phyloP scores from a whole-genome alignment of 2,888 invertebrate genomes.

The Griposia aprilina region DNA sequence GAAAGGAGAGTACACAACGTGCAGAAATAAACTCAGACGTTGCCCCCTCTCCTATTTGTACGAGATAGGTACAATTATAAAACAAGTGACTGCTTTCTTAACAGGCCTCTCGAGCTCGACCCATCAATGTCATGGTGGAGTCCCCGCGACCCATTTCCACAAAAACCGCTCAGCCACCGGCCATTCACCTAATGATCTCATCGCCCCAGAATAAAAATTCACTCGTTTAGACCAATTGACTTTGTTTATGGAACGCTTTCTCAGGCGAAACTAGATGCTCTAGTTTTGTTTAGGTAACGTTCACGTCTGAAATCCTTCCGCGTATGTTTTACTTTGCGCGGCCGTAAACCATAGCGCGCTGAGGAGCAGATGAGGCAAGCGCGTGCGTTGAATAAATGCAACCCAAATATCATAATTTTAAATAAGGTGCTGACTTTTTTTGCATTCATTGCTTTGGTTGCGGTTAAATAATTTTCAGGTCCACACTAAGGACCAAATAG shows the following conservation, averaged over 20 bases:
- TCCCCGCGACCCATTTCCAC: constrained; percentile 84
- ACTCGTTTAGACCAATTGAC: constrained; percentile 87
- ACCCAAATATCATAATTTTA: constrained; percentile 28
- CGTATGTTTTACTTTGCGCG: constrained; percentile 44
- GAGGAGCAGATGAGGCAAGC: constrained; percentile 22
- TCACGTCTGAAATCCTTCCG: constrained; percentile 74
- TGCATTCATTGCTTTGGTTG: neutral
- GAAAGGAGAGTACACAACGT: neutral
- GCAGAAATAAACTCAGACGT: constrained; percentile 44
- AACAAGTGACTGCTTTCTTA: constrained; percentile 57
- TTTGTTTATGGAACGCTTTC: constrained; percentile 87
- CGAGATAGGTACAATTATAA: constrained; percentile 47
- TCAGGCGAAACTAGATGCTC: constrained; percentile 82
- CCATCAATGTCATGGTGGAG: constrained; percentile 85
- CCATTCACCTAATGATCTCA: constrained; percentile 89
- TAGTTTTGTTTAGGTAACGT: constrained; percentile 78
- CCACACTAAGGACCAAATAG: neutral
- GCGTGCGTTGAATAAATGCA: constrained; percentile 44
- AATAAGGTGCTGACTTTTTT: constrained; percentile 1
- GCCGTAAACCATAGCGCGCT: constrained; percentile 23
- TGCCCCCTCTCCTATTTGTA: constrained; percentile 22
- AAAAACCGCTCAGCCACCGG: constrained; percentile 77
- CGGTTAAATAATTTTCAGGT: neutral
- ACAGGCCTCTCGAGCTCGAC: constrained; percentile 61
- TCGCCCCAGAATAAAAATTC: constrained; percentile 87